Conservation (phyloP, 2,797 vertebrate species). For the Cuculus canorus region DNA sequence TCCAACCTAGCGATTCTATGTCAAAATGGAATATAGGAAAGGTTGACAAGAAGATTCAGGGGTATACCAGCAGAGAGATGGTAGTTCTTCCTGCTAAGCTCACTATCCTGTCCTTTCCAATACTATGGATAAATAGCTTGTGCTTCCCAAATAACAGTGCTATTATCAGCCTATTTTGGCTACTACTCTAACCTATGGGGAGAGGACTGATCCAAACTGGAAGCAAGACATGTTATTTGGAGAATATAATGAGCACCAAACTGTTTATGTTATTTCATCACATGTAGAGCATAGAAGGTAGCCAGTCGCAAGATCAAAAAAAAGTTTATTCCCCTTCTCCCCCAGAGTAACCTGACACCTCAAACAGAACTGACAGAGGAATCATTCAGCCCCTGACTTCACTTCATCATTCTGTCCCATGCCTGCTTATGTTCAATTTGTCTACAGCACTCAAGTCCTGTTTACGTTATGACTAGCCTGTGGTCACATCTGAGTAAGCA, state of each 20-base stretch:
- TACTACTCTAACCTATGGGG: background rate
- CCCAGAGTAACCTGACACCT: background rate
- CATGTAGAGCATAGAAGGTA: background rate
- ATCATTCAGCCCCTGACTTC: background rate
- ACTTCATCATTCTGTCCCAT: background rate
- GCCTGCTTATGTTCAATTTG: no score
- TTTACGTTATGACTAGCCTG: rapidly evolving
- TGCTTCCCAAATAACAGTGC: background rate
- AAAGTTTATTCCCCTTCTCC: background rate
- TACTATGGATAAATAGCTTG: rapidly evolving
- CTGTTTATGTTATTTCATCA: no score
- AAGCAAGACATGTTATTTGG: background rate
- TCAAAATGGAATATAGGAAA: background rate
- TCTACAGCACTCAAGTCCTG: background rate
- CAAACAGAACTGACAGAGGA: background rate
- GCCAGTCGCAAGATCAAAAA: background rate
- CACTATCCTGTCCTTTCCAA: background rate
- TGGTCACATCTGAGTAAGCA: background rate
- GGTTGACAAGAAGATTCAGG: background rate
- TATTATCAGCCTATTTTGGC: background rate
- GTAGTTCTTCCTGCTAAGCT: background rate
- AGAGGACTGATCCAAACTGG: background rate
- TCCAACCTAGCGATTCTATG: no score
- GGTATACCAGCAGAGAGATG: background rate
- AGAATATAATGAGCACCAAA: background rate